Conservation (phyloP, 2,797 vertebrate genomes). For the Peromyscus nudipes region DNA sequence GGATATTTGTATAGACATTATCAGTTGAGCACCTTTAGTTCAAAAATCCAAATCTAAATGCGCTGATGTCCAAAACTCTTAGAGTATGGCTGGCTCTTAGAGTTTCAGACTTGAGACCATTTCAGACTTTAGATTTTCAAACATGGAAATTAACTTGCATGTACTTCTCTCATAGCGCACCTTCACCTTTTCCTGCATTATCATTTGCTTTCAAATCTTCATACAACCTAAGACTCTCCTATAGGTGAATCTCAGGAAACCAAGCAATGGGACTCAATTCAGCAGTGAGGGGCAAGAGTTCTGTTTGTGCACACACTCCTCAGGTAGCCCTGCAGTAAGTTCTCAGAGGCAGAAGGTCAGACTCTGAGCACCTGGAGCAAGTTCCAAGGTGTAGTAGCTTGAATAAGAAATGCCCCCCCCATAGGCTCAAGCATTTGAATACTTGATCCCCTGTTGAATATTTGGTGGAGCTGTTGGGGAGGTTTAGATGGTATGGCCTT, state of each 20-base stretch:
- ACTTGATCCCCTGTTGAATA: background rate
- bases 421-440: background rate
- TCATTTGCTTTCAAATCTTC: slow-evolving; percentile 3
- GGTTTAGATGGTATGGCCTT: background rate
- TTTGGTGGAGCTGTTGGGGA: background rate
- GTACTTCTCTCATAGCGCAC: background rate
- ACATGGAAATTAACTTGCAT: background rate
- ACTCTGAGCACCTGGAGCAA: background rate
- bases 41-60: background rate
- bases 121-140: background rate
- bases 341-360: background rate
- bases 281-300: too few relatives aligned
- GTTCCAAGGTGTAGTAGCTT: background rate
- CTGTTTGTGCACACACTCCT: background rate
- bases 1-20: background rate
- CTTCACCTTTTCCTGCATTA: background rate
- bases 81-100: background rate
- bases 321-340: background rate
- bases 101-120: background rate
- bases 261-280: background rate
- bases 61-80: background rate
- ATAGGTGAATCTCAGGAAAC: background rate
- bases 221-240: background rate
- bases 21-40: background rate
- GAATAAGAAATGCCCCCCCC: background rate